phyloP scores from a whole-genome alignment of 2,888 invertebrate species.

The Liopterus haemorrhoidalis region DNA sequence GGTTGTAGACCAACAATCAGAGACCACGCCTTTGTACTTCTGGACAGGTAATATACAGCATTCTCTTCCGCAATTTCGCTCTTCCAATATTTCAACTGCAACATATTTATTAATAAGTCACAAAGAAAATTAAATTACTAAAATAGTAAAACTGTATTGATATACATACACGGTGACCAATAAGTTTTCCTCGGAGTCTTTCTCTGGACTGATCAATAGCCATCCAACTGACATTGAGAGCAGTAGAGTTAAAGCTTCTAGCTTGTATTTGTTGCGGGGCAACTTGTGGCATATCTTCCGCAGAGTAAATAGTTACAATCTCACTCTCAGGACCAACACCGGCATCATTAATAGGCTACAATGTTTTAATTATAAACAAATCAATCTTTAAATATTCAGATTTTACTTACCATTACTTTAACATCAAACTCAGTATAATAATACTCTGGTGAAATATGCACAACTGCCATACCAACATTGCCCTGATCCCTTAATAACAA shows the following conservation, averaged over 20 bases:
- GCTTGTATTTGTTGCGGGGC: constrained; percentile 79
- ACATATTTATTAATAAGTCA: constrained; percentile 2
- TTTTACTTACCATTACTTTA: constrained; percentile 62
- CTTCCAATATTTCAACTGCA: constrained; percentile 85
- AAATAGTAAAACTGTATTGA: constrained; percentile 5
- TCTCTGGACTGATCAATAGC: constrained; percentile 81
- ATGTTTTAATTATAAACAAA: constrained; percentile 21
- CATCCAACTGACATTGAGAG: constrained; percentile 86
- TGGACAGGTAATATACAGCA: constrained; percentile 76
- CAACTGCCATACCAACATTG: constrained; percentile 73
- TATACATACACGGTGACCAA: constrained; percentile 75
- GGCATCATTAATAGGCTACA: constrained; percentile 63
- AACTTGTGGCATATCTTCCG: constrained; percentile 88
- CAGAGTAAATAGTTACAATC: constrained; percentile 69
- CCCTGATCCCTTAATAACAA: constrained; percentile 64
- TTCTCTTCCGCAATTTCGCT: constrained; percentile 68
- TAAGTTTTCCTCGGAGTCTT: constrained; percentile 78
- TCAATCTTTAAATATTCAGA: neutral
- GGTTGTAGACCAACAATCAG: constrained; percentile 89
- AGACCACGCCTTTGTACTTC: constrained; percentile 78
- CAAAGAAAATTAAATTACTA: constrained; percentile 4
- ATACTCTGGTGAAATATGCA: constrained; percentile 64
- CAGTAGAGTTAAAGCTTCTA: constrained; percentile 81
- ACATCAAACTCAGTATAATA: constrained; percentile 82
- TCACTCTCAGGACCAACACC: constrained; percentile 80